Conservation (phyloP, 2,113 vertebrate species). For the Gobio gobio region DNA sequence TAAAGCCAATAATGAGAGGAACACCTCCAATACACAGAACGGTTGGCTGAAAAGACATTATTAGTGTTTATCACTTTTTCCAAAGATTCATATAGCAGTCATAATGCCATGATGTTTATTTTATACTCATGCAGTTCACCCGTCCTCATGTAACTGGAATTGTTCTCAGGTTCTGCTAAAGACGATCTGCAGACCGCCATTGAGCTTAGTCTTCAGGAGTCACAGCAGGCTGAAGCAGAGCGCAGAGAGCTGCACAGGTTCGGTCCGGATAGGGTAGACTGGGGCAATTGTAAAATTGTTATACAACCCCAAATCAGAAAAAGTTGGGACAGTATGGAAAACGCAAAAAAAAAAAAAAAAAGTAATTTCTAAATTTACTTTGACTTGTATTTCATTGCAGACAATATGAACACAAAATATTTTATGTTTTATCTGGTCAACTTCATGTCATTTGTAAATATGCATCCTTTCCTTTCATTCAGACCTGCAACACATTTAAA, state of each 20-base stretch:
- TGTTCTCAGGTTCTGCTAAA: slow-evolving; percentile 69
- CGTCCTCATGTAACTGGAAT: neutral
- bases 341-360: too few species aligned
- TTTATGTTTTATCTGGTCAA: too few species aligned
- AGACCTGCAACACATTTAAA: too few species aligned
- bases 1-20: slow-evolving; percentile 23
- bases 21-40: slow-evolving; percentile 18
- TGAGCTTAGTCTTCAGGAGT: slow-evolving; percentile 79
- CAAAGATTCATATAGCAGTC: neutral
- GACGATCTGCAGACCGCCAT: slow-evolving; percentile 77
- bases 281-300: neutral
- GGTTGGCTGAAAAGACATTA: slow-evolving; percentile 25
- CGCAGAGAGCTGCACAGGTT: slow-evolving; percentile 82
- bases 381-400: too few species aligned
- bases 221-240: slow-evolving; percentile 72
- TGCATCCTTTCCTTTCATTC: too few species aligned
- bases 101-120: slow-evolving; percentile 12
- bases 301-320: too few species aligned
- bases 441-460: too few species aligned
- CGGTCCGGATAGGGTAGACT: neutral
- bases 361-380: too few species aligned
- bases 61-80: slow-evolving; percentile 2
- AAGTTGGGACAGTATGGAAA: too few species aligned
- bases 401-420: too few species aligned
- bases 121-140: neutral